These are phyloP conservation scores for Hippocampus mohnikei DNA, from an alignment of 2,113 vertebrate genomes.

Conservation along the genomic window DNA sequence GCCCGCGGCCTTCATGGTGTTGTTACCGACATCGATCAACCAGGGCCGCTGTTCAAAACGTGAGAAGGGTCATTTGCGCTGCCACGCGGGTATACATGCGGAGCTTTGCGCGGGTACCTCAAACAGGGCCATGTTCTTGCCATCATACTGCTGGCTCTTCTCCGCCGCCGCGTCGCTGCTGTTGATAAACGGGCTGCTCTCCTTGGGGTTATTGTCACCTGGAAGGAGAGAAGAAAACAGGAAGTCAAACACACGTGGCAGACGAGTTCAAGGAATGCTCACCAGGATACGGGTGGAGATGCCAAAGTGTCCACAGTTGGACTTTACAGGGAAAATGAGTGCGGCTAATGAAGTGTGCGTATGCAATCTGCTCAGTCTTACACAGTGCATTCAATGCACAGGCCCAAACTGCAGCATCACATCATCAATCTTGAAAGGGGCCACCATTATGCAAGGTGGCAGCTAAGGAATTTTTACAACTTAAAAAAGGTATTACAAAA, in stretches of 20 bases:
- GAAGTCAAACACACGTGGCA: conserved; percentile 3
- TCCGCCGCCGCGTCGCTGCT: conserved; percentile 86
- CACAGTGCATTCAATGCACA: conserved; percentile 25
- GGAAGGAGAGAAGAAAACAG: conserved; percentile 29
- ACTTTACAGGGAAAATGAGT: conserved; percentile 21
- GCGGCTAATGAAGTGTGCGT: conserved; percentile 37
- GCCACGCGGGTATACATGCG: neutral
- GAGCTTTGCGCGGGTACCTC: conserved; percentile 75
- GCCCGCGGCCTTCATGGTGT: conserved; percentile 58
- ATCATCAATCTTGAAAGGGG: too few relatives aligned
- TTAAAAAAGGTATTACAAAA: too few relatives aligned
- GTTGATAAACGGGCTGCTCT: conserved; percentile 98
- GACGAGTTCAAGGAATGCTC: neutral
- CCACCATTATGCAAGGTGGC: too few relatives aligned
- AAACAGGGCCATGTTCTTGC: conserved; percentile 97
- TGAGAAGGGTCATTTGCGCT: conserved; percentile 11
- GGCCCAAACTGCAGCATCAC: too few relatives aligned
- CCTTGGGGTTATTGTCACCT: conserved; percentile 97
- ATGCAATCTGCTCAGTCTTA: conserved; percentile 40
- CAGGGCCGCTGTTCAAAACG: conserved; percentile 42
- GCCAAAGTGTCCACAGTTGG: conserved; percentile 29
- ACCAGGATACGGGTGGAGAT: neutral
- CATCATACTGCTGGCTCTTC: conserved; percentile 91
- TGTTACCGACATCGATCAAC: conserved; percentile 64
- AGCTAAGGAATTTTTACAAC: too few relatives aligned